Percentiles rank a stretch among this genome's conserved stretches.
These are phyloP conservation scores for Hydrophis major DNA, from an alignment of 2,797 vertebrate genomes.

Conservation along the genomic window DNA sequence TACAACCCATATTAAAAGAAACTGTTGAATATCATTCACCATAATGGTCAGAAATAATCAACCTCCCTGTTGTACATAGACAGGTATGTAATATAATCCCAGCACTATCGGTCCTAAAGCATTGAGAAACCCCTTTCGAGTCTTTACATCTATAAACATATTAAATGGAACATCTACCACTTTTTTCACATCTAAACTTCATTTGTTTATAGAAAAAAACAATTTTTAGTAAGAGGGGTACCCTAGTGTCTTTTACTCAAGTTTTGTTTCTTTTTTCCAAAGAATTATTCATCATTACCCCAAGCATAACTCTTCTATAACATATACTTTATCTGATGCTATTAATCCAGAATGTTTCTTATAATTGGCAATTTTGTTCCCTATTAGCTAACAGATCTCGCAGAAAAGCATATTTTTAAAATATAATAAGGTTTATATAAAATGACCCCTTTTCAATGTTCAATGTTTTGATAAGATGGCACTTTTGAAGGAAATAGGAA, in stretches of 20 bases:
- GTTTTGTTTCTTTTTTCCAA: neutral
- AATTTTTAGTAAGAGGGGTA: neutral
- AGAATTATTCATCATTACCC: neutral
- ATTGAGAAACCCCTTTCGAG: neutral
- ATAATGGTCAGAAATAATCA: neutral
- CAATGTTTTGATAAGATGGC: neutral
- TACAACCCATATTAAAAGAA: neutral
- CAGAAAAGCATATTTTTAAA: neutral
- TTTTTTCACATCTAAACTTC: neutral
- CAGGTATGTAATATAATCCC: neutral
- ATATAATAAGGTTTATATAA: neutral
- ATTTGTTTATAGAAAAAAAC: neutral
- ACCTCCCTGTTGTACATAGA: neutral
- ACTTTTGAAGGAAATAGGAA: neutral
- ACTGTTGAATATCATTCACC: neutral
- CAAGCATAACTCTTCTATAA: neutral
- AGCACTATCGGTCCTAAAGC: neutral
- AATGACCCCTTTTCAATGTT: neutral
- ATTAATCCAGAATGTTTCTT: neutral
- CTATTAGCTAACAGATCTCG: neutral
- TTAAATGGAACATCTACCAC: neutral
- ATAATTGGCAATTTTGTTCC: neutral
- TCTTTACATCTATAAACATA: neutral
- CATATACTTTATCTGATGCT: neutral
- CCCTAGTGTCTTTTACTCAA: neutral